A percentile compares a stretch with the other conserved stretches of the same genome.
These are phyloP conservation scores for Pentamera pediparva DNA, from an alignment of 53 echinoderm and acorn worm species.

Conservation along the genomic window DNA sequence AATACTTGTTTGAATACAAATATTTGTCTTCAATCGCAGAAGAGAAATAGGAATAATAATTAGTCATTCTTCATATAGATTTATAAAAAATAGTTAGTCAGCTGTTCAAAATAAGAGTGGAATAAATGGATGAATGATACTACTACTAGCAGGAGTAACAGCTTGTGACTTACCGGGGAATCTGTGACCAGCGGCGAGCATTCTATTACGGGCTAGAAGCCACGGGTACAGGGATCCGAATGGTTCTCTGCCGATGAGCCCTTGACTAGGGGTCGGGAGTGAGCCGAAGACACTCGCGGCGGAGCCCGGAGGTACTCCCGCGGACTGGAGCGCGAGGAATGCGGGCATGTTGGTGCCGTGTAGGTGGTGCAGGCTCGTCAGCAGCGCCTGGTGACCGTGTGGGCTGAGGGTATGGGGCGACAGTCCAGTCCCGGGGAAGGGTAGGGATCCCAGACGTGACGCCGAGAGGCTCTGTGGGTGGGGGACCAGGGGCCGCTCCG, in stretches of 20 bases:
- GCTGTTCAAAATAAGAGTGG: too few species aligned
- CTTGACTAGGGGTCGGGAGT: neutral
- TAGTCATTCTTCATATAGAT: too few species aligned
- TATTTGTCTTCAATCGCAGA: too few species aligned
- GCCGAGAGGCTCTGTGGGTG: neutral
- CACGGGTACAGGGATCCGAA: slow-evolving; percentile 29
- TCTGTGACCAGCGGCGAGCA: slow-evolving; percentile 20
- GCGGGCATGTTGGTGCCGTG: neutral
- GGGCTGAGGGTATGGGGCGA: neutral
- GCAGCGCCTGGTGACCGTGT: neutral
- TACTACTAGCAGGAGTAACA: too few species aligned
- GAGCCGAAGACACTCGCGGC: slow-evolving; percentile 5
- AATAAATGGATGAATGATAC: too few species aligned
- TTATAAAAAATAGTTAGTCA: too few species aligned
- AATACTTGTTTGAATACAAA: too few species aligned
- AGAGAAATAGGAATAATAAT: too few species aligned
- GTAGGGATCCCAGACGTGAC: neutral
- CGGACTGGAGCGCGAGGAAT: slow-evolving; percentile 1
- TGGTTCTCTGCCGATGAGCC: slow-evolving; percentile 7
- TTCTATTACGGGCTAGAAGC: slow-evolving; percentile 25
- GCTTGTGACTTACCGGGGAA: slow-evolving; percentile 39
- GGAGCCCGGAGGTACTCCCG: neutral
- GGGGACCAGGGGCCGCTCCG: neutral
- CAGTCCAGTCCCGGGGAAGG: slow-evolving; percentile 10
- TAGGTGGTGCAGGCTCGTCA: slow-evolving; percentile 5